Evolutionary conservation across 2,888 invertebrate species (phyloP), one percentile per base, ranked within the genome.

Genomic region (Drosophila greeni): DNA sequence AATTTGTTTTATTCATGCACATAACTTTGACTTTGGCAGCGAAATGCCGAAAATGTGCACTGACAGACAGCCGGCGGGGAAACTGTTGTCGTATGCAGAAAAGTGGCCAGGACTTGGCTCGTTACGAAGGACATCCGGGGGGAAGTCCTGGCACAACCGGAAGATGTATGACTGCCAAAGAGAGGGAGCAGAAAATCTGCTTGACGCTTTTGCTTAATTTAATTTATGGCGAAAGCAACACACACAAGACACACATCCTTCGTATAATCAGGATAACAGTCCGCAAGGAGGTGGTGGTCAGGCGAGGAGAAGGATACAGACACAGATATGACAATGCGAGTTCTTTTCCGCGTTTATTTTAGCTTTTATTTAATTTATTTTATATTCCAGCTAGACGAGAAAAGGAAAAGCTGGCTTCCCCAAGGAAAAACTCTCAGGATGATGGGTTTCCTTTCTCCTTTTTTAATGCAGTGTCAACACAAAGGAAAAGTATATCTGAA

Each of bases 131-230:
- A 20, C 3, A 3, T 20, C 20, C 20, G 2, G 20, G 20, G 20
- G 31, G 42, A 42, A 42, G 18, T 42, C 36, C 42, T 47, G 24
- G 42, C 39, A 40, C 20, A 31, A 23, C 29, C 40, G 53, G 47
- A 66, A 65, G 61, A 57, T 56, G 59, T 64, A 66, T 67, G 74
- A 42, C 49, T 49, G n/a, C 33, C 42, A 52, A 67, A 52, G 66
- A 65, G 66, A 12, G 37, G 5, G 5, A 18, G 18, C 40, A 40
- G 68, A 49, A 53, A 58, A 52, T 66, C 67, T 66, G 53, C 61
- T 48, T 67, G 48, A 59, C 59, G 73, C 59, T 66, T 66, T 69
- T 64, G 59, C 64, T 65, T 81, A 82, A 78, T 82, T 82, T 78
- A 78, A 76, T 76, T 75, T 75, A 82, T 70, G 72, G 60, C 55